phyloP scores from a whole-genome alignment of 2,797 vertebrate species.

The Melanogrammus aeglefinus region DNA sequence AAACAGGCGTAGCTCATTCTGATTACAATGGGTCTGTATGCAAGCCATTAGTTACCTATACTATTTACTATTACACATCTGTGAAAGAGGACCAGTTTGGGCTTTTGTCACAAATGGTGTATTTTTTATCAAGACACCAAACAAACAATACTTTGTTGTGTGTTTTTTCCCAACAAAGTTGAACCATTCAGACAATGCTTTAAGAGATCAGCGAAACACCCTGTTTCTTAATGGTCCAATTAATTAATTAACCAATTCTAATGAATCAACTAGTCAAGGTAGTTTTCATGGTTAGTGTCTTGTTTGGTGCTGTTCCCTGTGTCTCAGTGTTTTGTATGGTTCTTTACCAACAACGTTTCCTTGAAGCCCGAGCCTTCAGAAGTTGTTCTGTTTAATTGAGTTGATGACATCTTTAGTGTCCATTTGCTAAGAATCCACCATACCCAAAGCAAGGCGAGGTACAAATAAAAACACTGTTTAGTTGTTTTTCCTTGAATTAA shows the following conservation, averaged over 20 bases:
- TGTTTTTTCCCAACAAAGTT: not conserved
- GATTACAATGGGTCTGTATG: no score
- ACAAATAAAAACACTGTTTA: slow-evolving; percentile 19
- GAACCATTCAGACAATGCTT: not conserved
- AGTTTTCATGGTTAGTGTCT: not conserved
- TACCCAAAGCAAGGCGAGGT: slow-evolving; percentile 15
- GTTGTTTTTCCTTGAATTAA: slow-evolving; percentile 22
- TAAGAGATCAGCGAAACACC: not conserved
- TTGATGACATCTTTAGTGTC: not conserved
- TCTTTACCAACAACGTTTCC: not conserved
- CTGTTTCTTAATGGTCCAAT: not conserved
- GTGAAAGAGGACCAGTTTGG: not conserved
- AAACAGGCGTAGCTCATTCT: no score
- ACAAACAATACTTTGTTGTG: no score
- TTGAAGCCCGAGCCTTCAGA: not conserved
- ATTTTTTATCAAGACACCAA: no score
- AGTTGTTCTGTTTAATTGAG: no score
- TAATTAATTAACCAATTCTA: not conserved
- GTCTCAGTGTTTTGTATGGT: not conserved
- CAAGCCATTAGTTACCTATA: no score
- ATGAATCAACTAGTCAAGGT: not conserved
- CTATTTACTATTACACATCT: not conserved
- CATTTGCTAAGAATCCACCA: slow-evolving; percentile 3
- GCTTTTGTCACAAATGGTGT: no score
- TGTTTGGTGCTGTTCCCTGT: not conserved